A percentile compares a stretch with the other conserved stretches of the same genome.
These are phyloP conservation scores for Planococcus citri DNA, from an alignment of 1,140 invertebrate species.

Conservation along the genomic window DNA sequence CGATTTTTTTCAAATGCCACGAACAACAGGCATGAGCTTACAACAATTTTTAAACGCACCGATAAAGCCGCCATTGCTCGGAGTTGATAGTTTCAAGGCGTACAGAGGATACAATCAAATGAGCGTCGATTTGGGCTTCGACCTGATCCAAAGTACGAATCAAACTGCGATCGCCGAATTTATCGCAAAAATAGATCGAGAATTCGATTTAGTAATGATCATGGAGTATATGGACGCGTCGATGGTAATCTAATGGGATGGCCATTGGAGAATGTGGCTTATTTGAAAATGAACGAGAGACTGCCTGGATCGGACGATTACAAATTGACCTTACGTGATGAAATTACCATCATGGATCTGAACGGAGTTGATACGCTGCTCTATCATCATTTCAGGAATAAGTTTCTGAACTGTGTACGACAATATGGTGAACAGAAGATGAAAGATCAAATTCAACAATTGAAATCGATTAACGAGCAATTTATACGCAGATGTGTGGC, in stretches of 20 bases:
- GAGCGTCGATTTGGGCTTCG: slow-evolving; percentile 35
- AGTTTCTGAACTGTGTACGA: slow-evolving; percentile 30
- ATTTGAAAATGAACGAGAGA: slow-evolving; percentile 33
- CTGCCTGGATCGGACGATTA: neutral
- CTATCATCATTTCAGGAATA: slow-evolving; percentile 33
- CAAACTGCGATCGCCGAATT: slow-evolving; percentile 23
- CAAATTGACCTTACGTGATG: slow-evolving; percentile 22
- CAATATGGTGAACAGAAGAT: slow-evolving; percentile 31
- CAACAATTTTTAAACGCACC: no score
- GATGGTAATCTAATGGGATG: no score
- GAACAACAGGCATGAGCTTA: slow-evolving; percentile 15
- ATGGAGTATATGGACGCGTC: slow-evolving; percentile 42
- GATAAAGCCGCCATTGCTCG: neutral
- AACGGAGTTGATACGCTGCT: slow-evolving; percentile 32
- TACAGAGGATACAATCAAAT: slow-evolving; percentile 36
- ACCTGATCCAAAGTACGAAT: slow-evolving; percentile 27
- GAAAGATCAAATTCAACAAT: slow-evolving; percentile 28
- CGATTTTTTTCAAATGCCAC: slow-evolving; percentile 30
- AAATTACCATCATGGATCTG: slow-evolving; percentile 25
- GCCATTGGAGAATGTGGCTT: slow-evolving; percentile 37
- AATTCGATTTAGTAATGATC: slow-evolving; percentile 42
- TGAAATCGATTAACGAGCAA: slow-evolving; percentile 26
- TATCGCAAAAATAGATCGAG: slow-evolving; percentile 31
- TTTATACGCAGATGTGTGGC: no score
- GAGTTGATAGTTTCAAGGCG: no score